Conservation (phyloP, 2,888 invertebrate species). For the Agapostemon virescens region DNA sequence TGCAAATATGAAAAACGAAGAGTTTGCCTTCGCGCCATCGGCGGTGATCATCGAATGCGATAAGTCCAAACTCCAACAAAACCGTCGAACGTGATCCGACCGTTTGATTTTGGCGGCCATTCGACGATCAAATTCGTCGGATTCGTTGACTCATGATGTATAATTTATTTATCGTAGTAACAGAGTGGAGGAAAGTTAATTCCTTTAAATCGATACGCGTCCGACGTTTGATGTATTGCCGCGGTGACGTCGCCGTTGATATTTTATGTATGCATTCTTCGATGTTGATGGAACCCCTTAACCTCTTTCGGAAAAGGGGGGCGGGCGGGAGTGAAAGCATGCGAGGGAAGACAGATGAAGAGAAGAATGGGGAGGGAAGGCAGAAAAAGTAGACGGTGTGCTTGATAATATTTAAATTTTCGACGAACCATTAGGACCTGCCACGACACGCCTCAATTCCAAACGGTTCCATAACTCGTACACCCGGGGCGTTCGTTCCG, state of each 20-base stretch:
- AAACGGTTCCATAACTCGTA: constrained; percentile 22
- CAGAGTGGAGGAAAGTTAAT: constrained; percentile 48
- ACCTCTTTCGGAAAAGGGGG: background rate
- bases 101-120: background rate
- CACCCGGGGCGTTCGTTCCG: background rate
- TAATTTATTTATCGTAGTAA: constrained; percentile 57
- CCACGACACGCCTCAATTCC: constrained; percentile 25
- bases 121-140: background rate
- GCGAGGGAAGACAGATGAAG: background rate
- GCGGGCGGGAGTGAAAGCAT: background rate
- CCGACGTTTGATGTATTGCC: constrained; percentile 56
- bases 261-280: constrained; percentile 55
- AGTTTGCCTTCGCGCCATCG: background rate
- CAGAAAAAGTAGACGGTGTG: constrained; percentile 39
- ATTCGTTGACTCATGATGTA: constrained; percentile 39
- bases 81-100: background rate
- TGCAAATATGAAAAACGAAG: background rate
- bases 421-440: constrained; percentile 40
- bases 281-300: background rate
- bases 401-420: constrained; percentile 61
- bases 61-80: background rate
- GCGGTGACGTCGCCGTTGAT: constrained; percentile 40
- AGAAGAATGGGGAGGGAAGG: background rate
- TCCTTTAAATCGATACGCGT: constrained; percentile 52
- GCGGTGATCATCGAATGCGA: background rate